Evolutionary conservation across 2,113 vertebrate species (phyloP).

Genomic region (Myrmecophaga tridactyla): DNA sequence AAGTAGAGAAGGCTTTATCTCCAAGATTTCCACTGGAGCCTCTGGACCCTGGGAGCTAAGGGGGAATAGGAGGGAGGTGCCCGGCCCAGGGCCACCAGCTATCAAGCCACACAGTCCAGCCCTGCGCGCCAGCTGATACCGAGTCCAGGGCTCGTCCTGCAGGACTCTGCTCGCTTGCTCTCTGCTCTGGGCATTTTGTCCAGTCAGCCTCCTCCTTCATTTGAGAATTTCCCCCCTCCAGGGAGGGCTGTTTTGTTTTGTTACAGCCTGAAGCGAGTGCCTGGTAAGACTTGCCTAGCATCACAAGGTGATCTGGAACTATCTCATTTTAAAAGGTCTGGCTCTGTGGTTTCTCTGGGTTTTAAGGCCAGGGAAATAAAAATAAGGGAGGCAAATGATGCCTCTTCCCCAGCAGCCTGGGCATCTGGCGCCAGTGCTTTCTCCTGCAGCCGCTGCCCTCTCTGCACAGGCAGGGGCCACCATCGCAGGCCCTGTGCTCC

Average conservation of each 20-base stretch:
- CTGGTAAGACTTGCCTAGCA: not conserved
- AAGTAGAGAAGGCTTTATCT: not conserved
- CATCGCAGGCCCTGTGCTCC: not conserved
- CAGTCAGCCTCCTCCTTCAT: not conserved
- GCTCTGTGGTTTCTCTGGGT: not conserved
- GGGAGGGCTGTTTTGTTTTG: not conserved
- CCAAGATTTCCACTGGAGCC: too few species aligned
- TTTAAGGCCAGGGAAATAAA: not conserved
- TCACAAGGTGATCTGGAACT: not conserved
- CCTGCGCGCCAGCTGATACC: accelerated
- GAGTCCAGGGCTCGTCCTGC: not conserved
- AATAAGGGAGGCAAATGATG: accelerated
- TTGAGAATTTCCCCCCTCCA: not conserved
- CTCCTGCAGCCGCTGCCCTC: not conserved
- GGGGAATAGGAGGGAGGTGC: accelerated
- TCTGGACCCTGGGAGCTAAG: not conserved
- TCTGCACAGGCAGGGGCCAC: not conserved
- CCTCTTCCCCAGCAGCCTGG: not conserved
- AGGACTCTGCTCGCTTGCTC: not conserved
- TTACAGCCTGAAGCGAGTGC: not conserved
- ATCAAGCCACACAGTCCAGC: accelerated
- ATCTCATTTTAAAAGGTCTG: not conserved
- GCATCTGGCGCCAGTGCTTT: accelerated
- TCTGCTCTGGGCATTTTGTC: accelerated
- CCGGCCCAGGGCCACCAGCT: not conserved